Evolutionary conservation across 1,140 invertebrate genomes (phyloP), one percentile per base, ranked within the genome.

Genomic region (Drosophila saltans): DNA sequence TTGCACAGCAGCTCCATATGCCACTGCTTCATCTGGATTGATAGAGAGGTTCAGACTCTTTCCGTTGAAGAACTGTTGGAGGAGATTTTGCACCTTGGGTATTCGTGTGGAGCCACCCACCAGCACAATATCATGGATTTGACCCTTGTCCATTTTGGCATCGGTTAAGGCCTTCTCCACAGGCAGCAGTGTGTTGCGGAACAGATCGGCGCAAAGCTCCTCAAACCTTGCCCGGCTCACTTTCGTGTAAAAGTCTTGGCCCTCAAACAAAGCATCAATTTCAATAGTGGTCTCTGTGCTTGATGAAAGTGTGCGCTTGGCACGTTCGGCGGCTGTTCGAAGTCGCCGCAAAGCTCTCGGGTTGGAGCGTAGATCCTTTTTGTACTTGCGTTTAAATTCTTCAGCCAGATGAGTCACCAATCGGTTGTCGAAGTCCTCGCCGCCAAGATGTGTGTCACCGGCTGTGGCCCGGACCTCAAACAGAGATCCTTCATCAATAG

Each of bases 301-400:
- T 0, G 95, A 95, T 1, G 95, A 95, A 6, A 96, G 82, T 0
- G 95, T 95, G 75, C 95, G 93, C 91, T 96, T 96, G 10, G 95
- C 95, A 92, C 93, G 94, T 93, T 97, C 96, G 83, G 95, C 96
- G 10, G 96, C 95, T 11, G 96, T 96, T 70, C 95, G 93, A 59
- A 98, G 93, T 69, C 97, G 94, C 72, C 97, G 93, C 16, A 98
- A 78, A 24, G 97, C 95, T 77, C 96, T 94, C 30, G 95, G 95
- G 93, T 97, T 98, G 2, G 92, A 93, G 59, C 93, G 93, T 30
- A 97, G 92, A 92, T 97, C 96, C 88, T 96, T 97, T 81, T 97
- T 96, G 92, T 95, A 95, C 91, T 98, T 98, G 1, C 96, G 93
- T 92, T 97, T 96, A 92, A 98, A 97, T 92, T 98, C 97, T 62